Base-by-base conservation (phyloP, 1,140 invertebrate species). In the Thaumatotibia leucotreta region DNA sequence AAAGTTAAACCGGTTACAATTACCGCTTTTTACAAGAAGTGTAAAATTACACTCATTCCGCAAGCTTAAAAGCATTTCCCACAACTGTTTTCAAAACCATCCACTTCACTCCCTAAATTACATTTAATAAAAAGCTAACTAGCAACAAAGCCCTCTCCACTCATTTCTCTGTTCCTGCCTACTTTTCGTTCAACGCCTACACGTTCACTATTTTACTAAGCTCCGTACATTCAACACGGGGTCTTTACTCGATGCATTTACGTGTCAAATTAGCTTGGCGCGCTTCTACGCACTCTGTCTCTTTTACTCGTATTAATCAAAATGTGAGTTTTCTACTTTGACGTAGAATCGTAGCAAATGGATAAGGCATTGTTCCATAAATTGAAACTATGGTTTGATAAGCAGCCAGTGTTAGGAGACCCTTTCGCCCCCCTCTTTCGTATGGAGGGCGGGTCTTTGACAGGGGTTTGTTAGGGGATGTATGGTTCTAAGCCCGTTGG, bases 301-400 rank as follows among this genome's bases (percentile, higher is more conserved):
- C 85, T 90, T 88, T 89, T 85, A 72, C 85, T 76, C 86, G 84
- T 88, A 90, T 90, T 90, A 90, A 90, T 90, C 86, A 90, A 89
- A 90, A 90, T 88, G 88, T 84, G 76, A 84, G 84, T 84, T 88
- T 86, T 84, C 85, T 84, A 90, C 84, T 88, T 89, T 90, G 88
- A 90, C 88, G 84, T 89, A 76, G 84, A 88, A 86, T 88, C 80
- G 83, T 82, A 85, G 86, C 82, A 86, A 90, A 88, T 90, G 88
- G 88, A 90, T 90, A 90, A 89, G 88, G 86, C 80, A 90, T 90
- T 90, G 88, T 90, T 88, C 86, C 77, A 79, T 83, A 90, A 90
- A 90, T 90, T 90, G 86, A 88, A 90, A 89, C 85, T 88, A 88
- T 85, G 82, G 84, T 82, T 88, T 82, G 77, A 78, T 68, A 77